These are phyloP conservation scores for Pseudomyrmex concolor DNA, from an alignment of 1,140 invertebrate species.

Conservation along the genomic window DNA sequence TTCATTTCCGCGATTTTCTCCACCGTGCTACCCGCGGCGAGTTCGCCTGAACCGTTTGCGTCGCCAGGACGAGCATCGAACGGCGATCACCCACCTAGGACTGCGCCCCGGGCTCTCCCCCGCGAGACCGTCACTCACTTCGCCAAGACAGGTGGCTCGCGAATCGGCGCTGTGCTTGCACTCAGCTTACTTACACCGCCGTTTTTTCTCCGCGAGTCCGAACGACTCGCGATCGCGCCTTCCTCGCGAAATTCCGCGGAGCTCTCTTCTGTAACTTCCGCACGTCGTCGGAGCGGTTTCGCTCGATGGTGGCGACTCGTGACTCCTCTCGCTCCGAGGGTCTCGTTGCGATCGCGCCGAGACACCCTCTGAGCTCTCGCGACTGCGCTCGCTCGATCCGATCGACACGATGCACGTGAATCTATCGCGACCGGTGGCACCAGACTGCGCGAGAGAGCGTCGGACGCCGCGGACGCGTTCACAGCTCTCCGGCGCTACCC, in stretches of 20 bases:
- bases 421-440: conserved; percentile 82
- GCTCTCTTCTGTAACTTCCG: background rate
- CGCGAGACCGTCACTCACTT: background rate
- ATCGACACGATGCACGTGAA: conserved; percentile 23
- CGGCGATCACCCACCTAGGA: background rate
- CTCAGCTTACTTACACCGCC: too few species aligned
- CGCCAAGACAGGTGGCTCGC: background rate
- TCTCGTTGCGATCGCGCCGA: background rate
- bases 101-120: background rate
- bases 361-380: background rate
- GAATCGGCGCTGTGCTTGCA: background rate
- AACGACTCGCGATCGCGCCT: background rate
- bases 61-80: conserved; percentile 33
- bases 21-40: background rate
- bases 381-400: conserved; percentile 12
- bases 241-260: background rate
- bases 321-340: too few species aligned
- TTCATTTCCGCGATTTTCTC: conserved; percentile 8
- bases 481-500: conserved; percentile 45
- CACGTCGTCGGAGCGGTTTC: background rate
- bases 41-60: conserved; percentile 22
- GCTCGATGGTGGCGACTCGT: background rate
- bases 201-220: too few species aligned
- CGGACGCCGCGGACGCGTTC: conserved; percentile 36
- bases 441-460: conserved; percentile 79